Evolutionary conservation across 2,888 invertebrate species (phyloP).

Genomic region (Ecliptopera silaceata): DNA sequence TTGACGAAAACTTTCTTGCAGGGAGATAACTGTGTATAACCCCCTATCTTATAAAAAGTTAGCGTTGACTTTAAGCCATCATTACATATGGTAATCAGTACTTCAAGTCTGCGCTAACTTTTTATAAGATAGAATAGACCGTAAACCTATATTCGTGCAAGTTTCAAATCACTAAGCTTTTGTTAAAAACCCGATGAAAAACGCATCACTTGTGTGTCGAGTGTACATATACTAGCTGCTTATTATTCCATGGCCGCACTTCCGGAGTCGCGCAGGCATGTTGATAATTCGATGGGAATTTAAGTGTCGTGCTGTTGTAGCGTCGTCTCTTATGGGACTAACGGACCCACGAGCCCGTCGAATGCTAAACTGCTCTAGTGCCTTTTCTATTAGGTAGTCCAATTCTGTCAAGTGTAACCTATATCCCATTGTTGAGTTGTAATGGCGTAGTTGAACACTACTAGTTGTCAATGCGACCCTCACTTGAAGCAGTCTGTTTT

Average conservation of each 20-base stretch:
- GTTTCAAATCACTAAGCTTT: too few species aligned
- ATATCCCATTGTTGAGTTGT: neutral
- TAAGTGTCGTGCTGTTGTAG: slow-evolving; percentile 6
- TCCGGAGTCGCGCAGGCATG: slow-evolving; percentile 57
- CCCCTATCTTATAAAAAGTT: too few species aligned
- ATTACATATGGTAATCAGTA: too few species aligned
- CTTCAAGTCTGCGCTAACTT: too few species aligned
- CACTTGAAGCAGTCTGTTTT: slow-evolving; percentile 30
- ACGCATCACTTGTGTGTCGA: neutral
- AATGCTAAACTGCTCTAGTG: neutral
- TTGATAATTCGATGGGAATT: slow-evolving; percentile 53
- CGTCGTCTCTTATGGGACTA: neutral
- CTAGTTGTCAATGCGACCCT: slow-evolving; percentile 15
- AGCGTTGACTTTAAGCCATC: too few species aligned
- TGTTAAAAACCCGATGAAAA: too few species aligned
- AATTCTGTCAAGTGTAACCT: neutral
- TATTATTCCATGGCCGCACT: slow-evolving; percentile 53
- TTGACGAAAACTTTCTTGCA: too few species aligned
- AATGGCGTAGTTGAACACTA: slow-evolving; percentile 4
- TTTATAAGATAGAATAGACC: too few species aligned
- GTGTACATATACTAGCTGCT: slow-evolving; percentile 1
- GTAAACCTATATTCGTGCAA: too few species aligned
- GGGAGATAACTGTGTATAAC: too few species aligned
- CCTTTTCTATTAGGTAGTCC: too few species aligned
- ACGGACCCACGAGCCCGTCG: neutral